Evolutionary conservation across 1,140 invertebrate genomes (phyloP), one percentile per base, ranked within the genome.

Genomic region (Epicauta chinensis): DNA sequence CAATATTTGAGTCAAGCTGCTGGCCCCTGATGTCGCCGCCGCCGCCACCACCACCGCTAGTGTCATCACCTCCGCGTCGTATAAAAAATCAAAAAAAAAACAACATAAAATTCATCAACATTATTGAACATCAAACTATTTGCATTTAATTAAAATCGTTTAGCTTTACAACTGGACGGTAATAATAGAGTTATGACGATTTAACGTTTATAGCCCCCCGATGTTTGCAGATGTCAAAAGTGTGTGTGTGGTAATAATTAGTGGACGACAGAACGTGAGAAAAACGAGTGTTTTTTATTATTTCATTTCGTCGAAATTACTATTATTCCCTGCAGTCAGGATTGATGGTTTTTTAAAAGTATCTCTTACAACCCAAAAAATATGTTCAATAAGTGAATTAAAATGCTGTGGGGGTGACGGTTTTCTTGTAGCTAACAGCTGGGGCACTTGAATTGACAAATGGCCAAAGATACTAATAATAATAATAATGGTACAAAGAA

Each of bases 331-430:
- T 23, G 4, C 7, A 23, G 23, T 23, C 4, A 23, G 23, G 44
- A 32, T 55, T 62, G 60, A 62, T 62, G 60, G 60, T 62, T 62
- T 62, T 62, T 62, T 60, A 62, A 62, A 62, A 56, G 60, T 58
- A 55, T 62, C 57, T 51, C 60, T 49, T 51, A 55, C 32, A 34
- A 59, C 47, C 60, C 55, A 62, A 62, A 62, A 62, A 62, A 62
- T 62, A 60, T 62, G 60, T 62, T 62, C 60, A 62, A 62, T 62
- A 62, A 62, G 55, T 60, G 60, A 62, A 62, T 62, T 62, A 62
- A 62, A 62, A 62, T 62, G 55, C 58, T 23, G 23, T 23, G 23
- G 23, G 23, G 23, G 23, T 23, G 23, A 23, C 55, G 49, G 53
- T 34, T 12, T 53, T 60, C 57, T 60, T 62, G 60, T 51, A 53